Evolutionary conservation across 1,140 invertebrate genomes (phyloP).

Genomic region (Bombus affinis): DNA sequence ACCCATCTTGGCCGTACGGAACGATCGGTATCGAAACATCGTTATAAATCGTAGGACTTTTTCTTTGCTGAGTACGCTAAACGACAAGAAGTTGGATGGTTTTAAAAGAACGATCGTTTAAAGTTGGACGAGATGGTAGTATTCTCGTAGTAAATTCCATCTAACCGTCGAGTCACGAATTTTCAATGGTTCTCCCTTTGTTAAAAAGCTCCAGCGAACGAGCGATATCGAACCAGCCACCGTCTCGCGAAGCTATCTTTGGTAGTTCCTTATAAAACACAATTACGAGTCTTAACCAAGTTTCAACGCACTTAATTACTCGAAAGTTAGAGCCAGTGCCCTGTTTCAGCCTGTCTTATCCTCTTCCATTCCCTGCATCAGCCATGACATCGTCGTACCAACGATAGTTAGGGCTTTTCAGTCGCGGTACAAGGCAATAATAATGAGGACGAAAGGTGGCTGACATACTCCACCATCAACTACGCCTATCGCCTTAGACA

Average conservation of each 20-base stretch:
- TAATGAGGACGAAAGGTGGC: constrained; percentile 45
- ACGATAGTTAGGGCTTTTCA: constrained; percentile 39
- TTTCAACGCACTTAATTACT: constrained; percentile 74
- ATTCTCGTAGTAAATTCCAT: neutral
- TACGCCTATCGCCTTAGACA: constrained; percentile 42
- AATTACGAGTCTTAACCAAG: constrained; percentile 72
- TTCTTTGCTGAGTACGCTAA: neutral
- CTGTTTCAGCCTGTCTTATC: constrained; percentile 3
- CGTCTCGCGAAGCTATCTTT: constrained; percentile 33
- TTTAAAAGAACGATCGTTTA: constrained; percentile 18
- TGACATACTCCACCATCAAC: constrained; percentile 24
- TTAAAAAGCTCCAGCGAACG: constrained; percentile 15
- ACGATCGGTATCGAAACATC: neutral
- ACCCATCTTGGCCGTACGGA: neutral
- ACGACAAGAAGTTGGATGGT: neutral
- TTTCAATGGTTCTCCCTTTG: constrained; percentile 20
- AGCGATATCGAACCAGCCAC: neutral
- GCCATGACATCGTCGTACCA: constrained; percentile 40
- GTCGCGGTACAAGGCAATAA: constrained; percentile 15
- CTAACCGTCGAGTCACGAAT: constrained; percentile 46
- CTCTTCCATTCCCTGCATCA: constrained; percentile 16
- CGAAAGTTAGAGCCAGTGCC: constrained; percentile 58
- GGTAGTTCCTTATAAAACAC: constrained; percentile 67
- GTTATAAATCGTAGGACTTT: neutral
- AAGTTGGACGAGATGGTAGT: neutral